A percentile compares a stretch with the other conserved stretches of the same genome.
phyloP scores from a whole-genome alignment of 2,888 invertebrate genomes.

The Sturmia bella region DNA sequence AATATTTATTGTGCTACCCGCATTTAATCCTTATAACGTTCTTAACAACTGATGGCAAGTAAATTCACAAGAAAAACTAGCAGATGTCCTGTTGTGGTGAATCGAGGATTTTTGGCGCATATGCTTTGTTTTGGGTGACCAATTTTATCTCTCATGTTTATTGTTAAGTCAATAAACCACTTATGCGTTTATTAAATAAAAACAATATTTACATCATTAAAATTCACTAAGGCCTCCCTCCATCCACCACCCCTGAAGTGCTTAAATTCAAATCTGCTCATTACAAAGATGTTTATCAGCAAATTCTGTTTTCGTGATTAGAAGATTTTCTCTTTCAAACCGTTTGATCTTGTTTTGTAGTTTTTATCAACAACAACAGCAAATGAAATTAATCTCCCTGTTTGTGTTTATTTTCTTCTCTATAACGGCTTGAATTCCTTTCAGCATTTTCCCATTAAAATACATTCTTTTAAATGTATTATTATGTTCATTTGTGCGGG shows the following conservation, averaged over 20 bases:
- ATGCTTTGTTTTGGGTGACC: conserved; percentile 50
- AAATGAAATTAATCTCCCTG: conserved; percentile 52
- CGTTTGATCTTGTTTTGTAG: conserved; percentile 47
- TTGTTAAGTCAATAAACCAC: conserved; percentile 55
- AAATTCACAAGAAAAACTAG: not conserved
- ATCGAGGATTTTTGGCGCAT: conserved; percentile 63
- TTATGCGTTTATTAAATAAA: conserved; percentile 40
- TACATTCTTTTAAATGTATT: conserved; percentile 21
- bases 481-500: conserved; percentile 42
- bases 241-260: conserved; percentile 32
- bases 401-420: conserved; percentile 5
- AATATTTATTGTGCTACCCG: conserved; percentile 43
- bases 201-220: conserved; percentile 25
- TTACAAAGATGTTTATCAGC: conserved; percentile 78
- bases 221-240: conserved; percentile 17
- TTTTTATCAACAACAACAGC: conserved; percentile 43
- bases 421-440: conserved; percentile 28
- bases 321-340: conserved; percentile 22
- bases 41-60: not conserved
- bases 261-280: conserved; percentile 73
- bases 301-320: conserved; percentile 70
- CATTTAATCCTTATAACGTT: conserved; percentile 32
- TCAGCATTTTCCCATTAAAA: conserved; percentile 13
- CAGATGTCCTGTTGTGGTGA: conserved; percentile 68
- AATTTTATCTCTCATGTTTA: not conserved